Conservation (phyloP, 2,888 invertebrate genomes). For the Dromius quadrimaculatus region DNA sequence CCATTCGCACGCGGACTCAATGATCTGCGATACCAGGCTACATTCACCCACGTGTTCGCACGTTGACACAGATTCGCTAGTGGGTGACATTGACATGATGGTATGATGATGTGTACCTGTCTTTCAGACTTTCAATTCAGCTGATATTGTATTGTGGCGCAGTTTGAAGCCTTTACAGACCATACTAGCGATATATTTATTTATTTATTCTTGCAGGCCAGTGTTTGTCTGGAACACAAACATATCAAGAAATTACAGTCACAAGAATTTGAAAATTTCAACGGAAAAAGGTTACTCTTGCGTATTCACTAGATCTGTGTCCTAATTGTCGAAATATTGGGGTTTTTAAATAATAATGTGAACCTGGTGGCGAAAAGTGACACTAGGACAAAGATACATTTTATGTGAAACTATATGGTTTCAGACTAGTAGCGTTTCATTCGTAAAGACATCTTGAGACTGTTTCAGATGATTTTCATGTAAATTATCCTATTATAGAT, state of each 20-base stretch:
- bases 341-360: no score
- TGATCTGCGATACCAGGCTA: constrained; percentile 68
- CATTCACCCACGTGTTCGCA: constrained; percentile 64
- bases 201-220: constrained; percentile 31
- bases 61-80: constrained; percentile 68
- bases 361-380: no score
- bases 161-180: neutral
- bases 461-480: no score
- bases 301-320: constrained; percentile 17
- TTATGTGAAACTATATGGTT: no score
- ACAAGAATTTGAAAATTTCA: constrained; percentile 5
- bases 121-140: constrained; percentile 8
- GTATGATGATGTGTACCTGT: constrained; percentile 63
- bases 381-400: no score
- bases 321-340: constrained; percentile 5
- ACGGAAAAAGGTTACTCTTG: neutral
- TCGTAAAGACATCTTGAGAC: no score
- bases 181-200: constrained; percentile 22
- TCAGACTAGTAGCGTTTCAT: no score
- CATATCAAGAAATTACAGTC: constrained; percentile 1
- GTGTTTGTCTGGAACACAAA: constrained; percentile 25
- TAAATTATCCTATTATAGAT: no score
- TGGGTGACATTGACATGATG: constrained; percentile 69
- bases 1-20: constrained; percentile 73
- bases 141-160: constrained; percentile 6